These are phyloP conservation scores for Trematocara marginatum DNA, from an alignment of 2,113 vertebrate species.

Conservation along the genomic window DNA sequence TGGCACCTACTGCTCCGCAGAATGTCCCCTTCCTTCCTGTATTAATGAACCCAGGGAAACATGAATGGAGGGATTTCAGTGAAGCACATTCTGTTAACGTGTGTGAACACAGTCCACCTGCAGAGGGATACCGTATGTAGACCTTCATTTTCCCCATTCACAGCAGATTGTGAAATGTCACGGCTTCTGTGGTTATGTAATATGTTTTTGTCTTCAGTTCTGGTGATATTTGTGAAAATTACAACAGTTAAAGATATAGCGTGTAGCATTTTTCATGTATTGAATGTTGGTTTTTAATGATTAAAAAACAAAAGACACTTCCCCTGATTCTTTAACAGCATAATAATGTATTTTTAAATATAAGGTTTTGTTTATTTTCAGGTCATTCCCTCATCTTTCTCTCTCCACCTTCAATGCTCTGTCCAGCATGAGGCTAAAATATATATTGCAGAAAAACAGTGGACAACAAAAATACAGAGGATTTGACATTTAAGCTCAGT, in stretches of 20 bases:
- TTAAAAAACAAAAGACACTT: neutral
- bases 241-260: neutral
- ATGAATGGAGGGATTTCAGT: conserved; percentile 48
- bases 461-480: neutral
- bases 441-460: neutral
- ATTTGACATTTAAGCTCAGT: rapidly evolving
- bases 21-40: conserved; percentile 59
- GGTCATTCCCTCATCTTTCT: neutral
- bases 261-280: neutral
- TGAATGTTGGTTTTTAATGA: neutral
- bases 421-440: neutral
- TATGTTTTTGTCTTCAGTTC: neutral
- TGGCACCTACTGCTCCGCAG: conserved; percentile 62
- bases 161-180: neutral
- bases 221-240: neutral
- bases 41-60: conserved; percentile 40
- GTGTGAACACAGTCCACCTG: neutral
- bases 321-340: rapidly evolving
- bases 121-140: conserved; percentile 6
- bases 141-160: neutral
- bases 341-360: neutral
- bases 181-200: neutral
- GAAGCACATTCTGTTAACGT: conserved; percentile 11
- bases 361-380: neutral
- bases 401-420: neutral